Base-by-base conservation (phyloP, 2,797 vertebrate genomes). In the Ispidina lecontei region DNA sequence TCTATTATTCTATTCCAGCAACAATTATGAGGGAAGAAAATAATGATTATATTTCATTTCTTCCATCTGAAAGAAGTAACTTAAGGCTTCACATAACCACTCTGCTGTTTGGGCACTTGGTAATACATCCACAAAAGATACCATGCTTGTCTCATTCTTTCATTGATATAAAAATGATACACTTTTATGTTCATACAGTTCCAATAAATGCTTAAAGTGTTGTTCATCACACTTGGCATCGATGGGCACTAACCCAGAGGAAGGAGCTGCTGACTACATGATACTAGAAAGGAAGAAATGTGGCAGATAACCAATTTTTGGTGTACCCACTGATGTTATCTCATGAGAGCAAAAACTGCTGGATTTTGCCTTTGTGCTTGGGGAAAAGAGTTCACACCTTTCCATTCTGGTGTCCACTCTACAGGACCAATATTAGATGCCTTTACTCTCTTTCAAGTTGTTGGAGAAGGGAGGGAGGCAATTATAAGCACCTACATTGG, bases 251-350 rank as follows among this genome's bases (percentile, higher is more conserved):
- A 78, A 73, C 7, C 20, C 69, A 81, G 13, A 55, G 28, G 39
- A 94, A 77, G 58, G 64, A 94, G 59, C 35, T 89, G 64, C 74
- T 93, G 78, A 80, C 39, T 90, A 83, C 77, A 67, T 28, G 78
- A 79, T 77, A 52, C 35, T 58, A 73, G 74, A 87, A 93, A 82
- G 86, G 49, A 90, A 82, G 75, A 67, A 65, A 74, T 31, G 20
- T 58, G 83, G 47, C 54, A 95, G 69, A 75, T 70, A 94, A 89
- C 31, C 55, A 86, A 16, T 73, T 84, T 84, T 74, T 74, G 39
- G 41, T 87, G 31, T 41, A 56, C 64, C 47, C 19, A 56, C 22
- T 31, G 9, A 19, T 46, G 26, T 14, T 47, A 46, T 14, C 23
- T 74, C 43, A 60, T 2, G 6, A 78, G 7, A 18, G 33, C 44